A percentile compares a stretch with the other conserved stretches of the same genome.
Conservation (phyloP, 2,888 invertebrate genomes). For the Lochmaea capreae region DNA sequence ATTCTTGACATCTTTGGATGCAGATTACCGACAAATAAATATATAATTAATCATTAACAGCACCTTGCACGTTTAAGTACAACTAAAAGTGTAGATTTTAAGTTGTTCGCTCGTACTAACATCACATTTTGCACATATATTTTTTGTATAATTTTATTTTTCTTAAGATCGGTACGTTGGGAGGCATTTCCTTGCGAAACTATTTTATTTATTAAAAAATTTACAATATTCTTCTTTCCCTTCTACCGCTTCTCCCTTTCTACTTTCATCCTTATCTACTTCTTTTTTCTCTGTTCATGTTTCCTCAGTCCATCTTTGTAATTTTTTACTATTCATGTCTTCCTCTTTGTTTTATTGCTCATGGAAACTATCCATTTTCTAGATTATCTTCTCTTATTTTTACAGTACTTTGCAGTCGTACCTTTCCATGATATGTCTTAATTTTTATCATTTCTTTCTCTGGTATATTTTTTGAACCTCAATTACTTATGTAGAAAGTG, state of each 20-base stretch:
- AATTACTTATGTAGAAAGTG: too few species aligned
- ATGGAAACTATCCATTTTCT: too few species aligned
- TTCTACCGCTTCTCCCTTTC: neutral
- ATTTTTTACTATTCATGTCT: too few species aligned
- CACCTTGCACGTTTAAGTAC: constrained; percentile 41
- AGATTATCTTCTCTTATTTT: too few species aligned
- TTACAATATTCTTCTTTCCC: neutral
- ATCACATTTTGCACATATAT: constrained; percentile 1
- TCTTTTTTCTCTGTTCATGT: too few species aligned
- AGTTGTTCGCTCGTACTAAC: constrained; percentile 2
- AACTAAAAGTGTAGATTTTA: constrained; percentile 27
- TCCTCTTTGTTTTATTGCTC: too few species aligned
- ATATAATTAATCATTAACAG: constrained; percentile 25
- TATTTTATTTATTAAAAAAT: neutral
- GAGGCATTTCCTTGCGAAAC: neutral
- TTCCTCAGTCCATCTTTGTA: too few species aligned
- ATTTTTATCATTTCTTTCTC: too few species aligned
- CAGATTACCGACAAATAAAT: constrained; percentile 41
- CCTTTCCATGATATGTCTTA: too few species aligned
- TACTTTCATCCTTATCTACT: too few species aligned
- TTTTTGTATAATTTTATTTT: neutral
- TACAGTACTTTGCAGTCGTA: too few species aligned
- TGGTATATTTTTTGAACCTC: too few species aligned
- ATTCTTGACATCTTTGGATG: constrained; percentile 49
- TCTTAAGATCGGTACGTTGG: neutral